phyloP scores from a whole-genome alignment of 2,888 invertebrate species.

The Limnephilus rhombicus region DNA sequence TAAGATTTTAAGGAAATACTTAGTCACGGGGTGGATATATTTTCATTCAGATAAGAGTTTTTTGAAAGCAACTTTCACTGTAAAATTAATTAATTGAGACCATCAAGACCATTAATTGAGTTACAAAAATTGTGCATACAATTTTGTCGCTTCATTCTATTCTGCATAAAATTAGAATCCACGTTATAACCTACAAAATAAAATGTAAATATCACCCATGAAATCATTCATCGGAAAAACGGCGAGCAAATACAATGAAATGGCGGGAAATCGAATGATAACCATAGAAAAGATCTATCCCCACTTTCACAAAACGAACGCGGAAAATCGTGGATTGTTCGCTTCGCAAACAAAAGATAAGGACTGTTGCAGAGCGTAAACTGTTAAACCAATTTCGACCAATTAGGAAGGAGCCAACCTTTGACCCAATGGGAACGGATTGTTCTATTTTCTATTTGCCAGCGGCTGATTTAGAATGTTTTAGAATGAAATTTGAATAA shows the following conservation, averaged over 20 bases:
- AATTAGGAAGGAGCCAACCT: conserved; percentile 21
- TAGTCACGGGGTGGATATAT: too few relatives aligned
- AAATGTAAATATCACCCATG: neutral
- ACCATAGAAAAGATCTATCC: conserved; percentile 25
- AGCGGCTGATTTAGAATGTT: neutral
- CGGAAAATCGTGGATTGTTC: neutral
- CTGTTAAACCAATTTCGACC: neutral
- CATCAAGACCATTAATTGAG: too few relatives aligned
- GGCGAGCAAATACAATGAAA: neutral
- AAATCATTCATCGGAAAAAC: conserved; percentile 8
- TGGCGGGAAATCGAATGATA: conserved; percentile 11
- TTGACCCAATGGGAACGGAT: conserved; percentile 3
- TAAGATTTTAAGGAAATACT: too few relatives aligned
- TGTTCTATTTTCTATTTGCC: conserved; percentile 12
- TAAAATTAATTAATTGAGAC: too few relatives aligned
- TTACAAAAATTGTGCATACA: too few relatives aligned
- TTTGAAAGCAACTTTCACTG: too few relatives aligned
- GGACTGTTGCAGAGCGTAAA: conserved; percentile 11
- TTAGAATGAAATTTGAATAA: neutral
- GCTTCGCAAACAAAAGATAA: conserved; percentile 9
- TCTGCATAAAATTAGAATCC: neutral
- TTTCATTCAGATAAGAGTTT: too few relatives aligned
- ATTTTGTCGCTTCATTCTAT: neutral
- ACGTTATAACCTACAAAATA: neutral
- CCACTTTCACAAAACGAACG: conserved; percentile 34